Evolutionary conservation across 2,888 invertebrate genomes (phyloP), one percentile per base, ranked within the genome.

Genomic region (Molorchus minor): DNA sequence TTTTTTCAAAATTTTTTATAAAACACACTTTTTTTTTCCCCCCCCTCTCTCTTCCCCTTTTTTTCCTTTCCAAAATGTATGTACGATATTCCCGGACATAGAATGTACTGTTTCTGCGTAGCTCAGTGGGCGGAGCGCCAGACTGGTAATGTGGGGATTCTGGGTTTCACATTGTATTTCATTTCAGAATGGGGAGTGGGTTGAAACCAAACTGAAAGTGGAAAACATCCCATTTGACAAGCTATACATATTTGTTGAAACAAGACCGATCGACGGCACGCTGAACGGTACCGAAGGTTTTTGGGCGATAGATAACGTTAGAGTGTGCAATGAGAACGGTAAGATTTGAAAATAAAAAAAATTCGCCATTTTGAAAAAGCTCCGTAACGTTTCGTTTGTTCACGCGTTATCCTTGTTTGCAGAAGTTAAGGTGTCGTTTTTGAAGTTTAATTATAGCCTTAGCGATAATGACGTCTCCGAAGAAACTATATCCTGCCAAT

Each of bases 251-350:
- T 78, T 76, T 61, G 71, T 78, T 1, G 73, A 79, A 68, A 79
- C 79, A 2, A 70, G 68, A 60, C 71, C 72, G 45, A 25, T 52
- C 17, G 61, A 71, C 38, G 44, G 62, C 17, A 51, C 62, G 8
- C 33, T 56, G 47, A 67, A 67, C 5, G 30, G 51, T 30, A 53
- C 56, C 17, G 57, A 69, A 45, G 76, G 75, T 19, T 79, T 76
- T 69, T 79, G 79, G 79, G 78, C 75, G 1, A 70, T 78, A 20
- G 78, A 79, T 64, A 69, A 77, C 51, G 71, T 78, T 13, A 70
- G 79, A 64, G 67, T 77, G 25, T 79, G 79, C 62, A 69, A 73
- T 52, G 73, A 77, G 65, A 74, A 77, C 61, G 79, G 79, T 79
- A 71, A 63, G 58, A 13, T 10, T 19, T n/a, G n/a, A n/a, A 33